Conservation (phyloP, 2,113 vertebrate species). For the Miniopterus natalensis region DNA sequence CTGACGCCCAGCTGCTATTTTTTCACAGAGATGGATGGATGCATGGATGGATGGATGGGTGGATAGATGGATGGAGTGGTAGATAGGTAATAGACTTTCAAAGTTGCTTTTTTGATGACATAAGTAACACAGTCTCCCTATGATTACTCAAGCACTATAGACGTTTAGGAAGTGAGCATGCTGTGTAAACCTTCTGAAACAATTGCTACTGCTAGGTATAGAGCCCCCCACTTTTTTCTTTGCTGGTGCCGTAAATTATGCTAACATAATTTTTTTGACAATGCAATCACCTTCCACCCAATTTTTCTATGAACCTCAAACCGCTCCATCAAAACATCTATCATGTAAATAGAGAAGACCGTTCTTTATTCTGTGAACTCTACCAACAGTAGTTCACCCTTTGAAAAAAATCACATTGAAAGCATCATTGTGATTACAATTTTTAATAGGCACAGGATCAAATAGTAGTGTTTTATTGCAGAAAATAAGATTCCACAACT, state of each 20-base stretch:
- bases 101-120: conserved; percentile 14
- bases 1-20: background rate
- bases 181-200: background rate
- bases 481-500: background rate
- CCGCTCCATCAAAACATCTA: background rate
- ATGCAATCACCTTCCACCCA: background rate
- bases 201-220: background rate
- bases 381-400: too few species aligned
- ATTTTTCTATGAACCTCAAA: background rate
- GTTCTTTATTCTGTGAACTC: too few species aligned
- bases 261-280: conserved; percentile 19
- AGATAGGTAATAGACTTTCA: background rate
- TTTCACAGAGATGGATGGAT: background rate
- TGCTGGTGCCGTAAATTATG: background rate
- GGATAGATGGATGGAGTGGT: background rate
- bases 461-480: background rate
- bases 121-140: background rate
- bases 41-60: background rate
- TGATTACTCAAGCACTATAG: background rate
- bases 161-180: background rate
- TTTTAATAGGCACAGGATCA: background rate
- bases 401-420: too few species aligned
- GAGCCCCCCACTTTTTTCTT: background rate
- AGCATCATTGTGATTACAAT: background rate
- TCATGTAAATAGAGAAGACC: too few species aligned